Evolutionary conservation across 2,888 invertebrate species (phyloP).

Genomic region (Rhagophthalmus giganteus): DNA sequence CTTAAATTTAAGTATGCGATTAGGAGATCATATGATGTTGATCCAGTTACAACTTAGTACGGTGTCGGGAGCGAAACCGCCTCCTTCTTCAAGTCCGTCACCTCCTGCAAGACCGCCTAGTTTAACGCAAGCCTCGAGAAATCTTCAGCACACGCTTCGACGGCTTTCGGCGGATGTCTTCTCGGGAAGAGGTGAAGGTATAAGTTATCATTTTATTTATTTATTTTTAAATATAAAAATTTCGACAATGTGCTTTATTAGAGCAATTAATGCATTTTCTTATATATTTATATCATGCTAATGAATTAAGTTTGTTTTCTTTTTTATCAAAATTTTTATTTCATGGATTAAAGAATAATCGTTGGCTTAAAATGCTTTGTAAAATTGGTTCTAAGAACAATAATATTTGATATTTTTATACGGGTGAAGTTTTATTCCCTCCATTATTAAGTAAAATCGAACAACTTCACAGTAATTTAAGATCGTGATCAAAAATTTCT

Average conservation of each 20-base stretch:
- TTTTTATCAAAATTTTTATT: no score
- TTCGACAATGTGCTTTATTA: background rate
- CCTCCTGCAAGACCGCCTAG: slow-evolving; percentile 50
- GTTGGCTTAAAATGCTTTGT: no score
- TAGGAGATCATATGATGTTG: slow-evolving; percentile 97
- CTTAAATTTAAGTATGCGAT: slow-evolving; percentile 89
- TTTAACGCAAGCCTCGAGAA: slow-evolving; percentile 86
- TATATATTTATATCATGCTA: no score
- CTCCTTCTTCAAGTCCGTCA: slow-evolving; percentile 61
- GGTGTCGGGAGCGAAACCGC: slow-evolving; percentile 63
- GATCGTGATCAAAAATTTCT: no score
- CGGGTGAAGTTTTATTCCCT: no score
- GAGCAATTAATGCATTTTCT: no score
- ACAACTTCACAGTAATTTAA: no score
- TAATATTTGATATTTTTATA: no score
- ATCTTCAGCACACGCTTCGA: slow-evolving; percentile 87
- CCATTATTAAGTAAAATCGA: no score
- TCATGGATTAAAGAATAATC: no score
- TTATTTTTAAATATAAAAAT: slow-evolving; percentile 7
- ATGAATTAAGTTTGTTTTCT: no score
- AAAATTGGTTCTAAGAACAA: no score
- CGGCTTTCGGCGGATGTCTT: slow-evolving; percentile 88
- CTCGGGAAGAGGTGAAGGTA: slow-evolving; percentile 60
- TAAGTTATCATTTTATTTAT: slow-evolving; percentile 11
- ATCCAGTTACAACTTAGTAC: slow-evolving; percentile 93